Base-by-base conservation (phyloP, 2,113 vertebrate species). In the Aythya baeri region DNA sequence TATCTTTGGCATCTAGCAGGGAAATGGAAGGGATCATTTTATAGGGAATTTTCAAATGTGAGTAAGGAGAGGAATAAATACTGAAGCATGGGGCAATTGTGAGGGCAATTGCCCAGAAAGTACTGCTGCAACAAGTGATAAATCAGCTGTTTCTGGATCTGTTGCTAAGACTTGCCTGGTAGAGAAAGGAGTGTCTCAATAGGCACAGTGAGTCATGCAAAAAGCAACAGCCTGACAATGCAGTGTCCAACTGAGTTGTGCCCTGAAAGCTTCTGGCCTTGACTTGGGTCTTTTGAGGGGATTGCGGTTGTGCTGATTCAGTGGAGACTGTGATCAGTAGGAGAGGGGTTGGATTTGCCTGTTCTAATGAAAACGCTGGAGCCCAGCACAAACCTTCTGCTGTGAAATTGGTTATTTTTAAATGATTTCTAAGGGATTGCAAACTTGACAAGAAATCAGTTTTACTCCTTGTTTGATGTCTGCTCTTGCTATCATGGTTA, bases 141-240 rank as follows among this genome's bases (percentile, higher is more conserved):
- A 27, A 59, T 92, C 26, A 89, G 75, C 36, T 8, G 7, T 4
- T 66, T 85, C 27, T 65, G 63, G 59, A 55, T 50, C 61, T 41
- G 43, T 81, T 77, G 71, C 79, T 46, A 72, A 74, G 89, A 78
- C 86, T 43, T 80, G 61, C 79, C 83, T 92, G 76, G 68, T 79
- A 13, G 36, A 75, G 83, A 21, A 82, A n/a, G 38, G 58, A 86
- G 58, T 26, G 34, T 59, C 75, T 83, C 27, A 14, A 2, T 8
- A 65, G 44, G 31, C 1, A 0, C 75, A 62, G 34, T 61, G 79
- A 82, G 41, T 85, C 87, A 52, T 27, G 44, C 44, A 52, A 17
- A 82, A 78, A 86, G 55, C 82, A 85, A 71, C 85, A 89, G 67
- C 70, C 70, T 92, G 81, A 22, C 29, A n/a, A 2, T 8, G 31